A percentile compares a stretch with the other conserved stretches of the same genome.
These are phyloP conservation scores for Lagria hirta DNA, from an alignment of 2,888 invertebrate species.

Conservation along the genomic window DNA sequence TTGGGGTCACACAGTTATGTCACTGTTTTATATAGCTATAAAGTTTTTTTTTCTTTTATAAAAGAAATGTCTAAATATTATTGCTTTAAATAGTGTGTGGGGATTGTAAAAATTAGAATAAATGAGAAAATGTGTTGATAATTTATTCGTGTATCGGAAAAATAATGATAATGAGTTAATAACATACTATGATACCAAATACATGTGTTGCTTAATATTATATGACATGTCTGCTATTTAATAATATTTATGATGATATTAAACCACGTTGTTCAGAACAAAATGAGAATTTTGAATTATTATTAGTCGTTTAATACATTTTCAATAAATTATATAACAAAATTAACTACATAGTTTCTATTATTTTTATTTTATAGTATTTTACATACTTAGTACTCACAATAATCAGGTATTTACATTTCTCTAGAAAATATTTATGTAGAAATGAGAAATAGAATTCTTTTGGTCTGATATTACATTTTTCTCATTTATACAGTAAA, in stretches of 20 bases:
- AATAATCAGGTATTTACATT: too few species aligned
- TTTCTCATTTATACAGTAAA: not conserved
- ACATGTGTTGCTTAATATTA: conserved; percentile 24
- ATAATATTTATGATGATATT: conserved; percentile 8
- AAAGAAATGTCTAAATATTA: too few species aligned
- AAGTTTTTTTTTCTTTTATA: too few species aligned
- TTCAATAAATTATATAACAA: conserved; percentile 24
- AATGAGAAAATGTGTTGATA: too few species aligned
- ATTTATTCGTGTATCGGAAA: conserved; percentile 28
- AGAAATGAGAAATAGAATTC: conserved; percentile 6
- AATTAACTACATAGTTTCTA: conserved; percentile 18
- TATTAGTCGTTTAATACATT: conserved; percentile 14
- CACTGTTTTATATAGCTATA: too few species aligned
- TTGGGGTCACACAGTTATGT: too few species aligned
- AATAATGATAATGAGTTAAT: conserved; percentile 26
- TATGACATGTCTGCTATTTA: conserved; percentile 20
- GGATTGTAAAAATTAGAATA: too few species aligned
- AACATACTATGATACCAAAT: conserved; percentile 24
- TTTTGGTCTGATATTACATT: conserved; percentile 3
- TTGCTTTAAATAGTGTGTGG: too few species aligned
- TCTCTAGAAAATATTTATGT: too few species aligned
- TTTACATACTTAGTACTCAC: too few species aligned
- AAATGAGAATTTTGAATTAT: conserved; percentile 15
- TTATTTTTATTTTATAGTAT: conserved; percentile 20
- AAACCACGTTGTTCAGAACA: too few species aligned